Base-by-base conservation (phyloP, 1,140 invertebrate species). In the Formica selysi region DNA sequence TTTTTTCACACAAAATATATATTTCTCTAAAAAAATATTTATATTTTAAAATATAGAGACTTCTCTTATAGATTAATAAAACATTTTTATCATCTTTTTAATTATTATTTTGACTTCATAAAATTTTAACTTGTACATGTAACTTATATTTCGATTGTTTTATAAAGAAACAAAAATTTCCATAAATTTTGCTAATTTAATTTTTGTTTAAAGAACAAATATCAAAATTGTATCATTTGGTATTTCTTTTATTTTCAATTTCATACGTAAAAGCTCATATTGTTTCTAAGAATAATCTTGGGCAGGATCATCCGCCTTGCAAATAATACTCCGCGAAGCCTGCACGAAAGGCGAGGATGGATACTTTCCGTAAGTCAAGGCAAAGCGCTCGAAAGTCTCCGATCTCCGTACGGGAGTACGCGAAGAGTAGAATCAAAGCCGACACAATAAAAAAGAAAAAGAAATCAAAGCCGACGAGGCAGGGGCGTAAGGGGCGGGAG, bases 341-440 rank as follows among this genome's bases (percentile, higher is more conserved):
- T 41, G 36, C 64, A n/a, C 36, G 48, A 19, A 81, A 4, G 38
- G 62, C n/a, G 38, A 59, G 78, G 78, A 81, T 44, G 67, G 78
- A 71, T 81, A 73, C 79, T 83, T 83, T 19, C 79, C 68, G 64
- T 70, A 80, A 80, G 78, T 83, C 68, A 38, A 59, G 54, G 79
- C 67, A 73, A 59, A 81, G 51, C 78, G 78, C 78, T 73, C 67
- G 67, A 62, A 70, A 81, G 38, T 84, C 71, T 76, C 80, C 68
- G 44, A 48, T 54, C 10, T 38, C 11, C 26, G 19, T 57, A 57
- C 36, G 44, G 44, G 64, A 36, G 19, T 73, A 44, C 65, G 67
- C 65, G 38, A 59, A 10, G 26, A 73, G 79, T 61, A 83, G 73
- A 83, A 73, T 74, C 61, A 67, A 84, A 73, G 79, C 29, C n/a